Evolutionary conservation across 2,888 invertebrate species (phyloP).

Genomic region (Tolmerus cingulatus): DNA sequence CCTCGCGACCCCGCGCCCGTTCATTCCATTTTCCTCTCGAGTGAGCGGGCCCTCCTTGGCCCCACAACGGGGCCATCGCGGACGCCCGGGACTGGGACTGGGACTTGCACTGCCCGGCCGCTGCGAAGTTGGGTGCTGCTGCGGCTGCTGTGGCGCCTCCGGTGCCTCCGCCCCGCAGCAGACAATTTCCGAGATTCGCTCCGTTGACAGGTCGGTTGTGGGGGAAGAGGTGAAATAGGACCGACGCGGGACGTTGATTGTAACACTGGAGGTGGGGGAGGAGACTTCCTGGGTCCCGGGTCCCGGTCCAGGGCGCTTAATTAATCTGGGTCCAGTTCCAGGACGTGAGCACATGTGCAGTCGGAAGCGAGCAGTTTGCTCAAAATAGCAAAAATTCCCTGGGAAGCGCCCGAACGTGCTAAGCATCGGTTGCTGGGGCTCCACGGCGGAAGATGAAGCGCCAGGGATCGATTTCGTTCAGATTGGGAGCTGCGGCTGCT

Average conservation of each 20-base stretch:
- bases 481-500: neutral
- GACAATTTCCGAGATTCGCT: neutral
- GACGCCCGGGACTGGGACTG: neutral
- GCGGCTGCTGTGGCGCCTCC: neutral
- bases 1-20: neutral
- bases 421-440: neutral
- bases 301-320: neutral
- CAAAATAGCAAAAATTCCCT: neutral
- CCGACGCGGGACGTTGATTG: neutral
- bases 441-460: neutral
- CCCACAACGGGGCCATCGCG: neutral
- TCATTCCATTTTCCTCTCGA: conserved; percentile 6
- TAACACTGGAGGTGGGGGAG: neutral
- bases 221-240: neutral
- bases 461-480: neutral
- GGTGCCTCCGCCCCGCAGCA: neutral
- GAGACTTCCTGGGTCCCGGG: neutral
- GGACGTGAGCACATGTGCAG: neutral
- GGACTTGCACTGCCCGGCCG: neutral
- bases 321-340: neutral
- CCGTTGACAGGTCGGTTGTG: neutral
- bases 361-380: neutral
- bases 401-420: neutral
- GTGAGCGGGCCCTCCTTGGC: neutral
- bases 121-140: neutral